These are phyloP conservation scores for Clarias magur DNA, from an alignment of 2,113 vertebrate species.

Conservation along the genomic window DNA sequence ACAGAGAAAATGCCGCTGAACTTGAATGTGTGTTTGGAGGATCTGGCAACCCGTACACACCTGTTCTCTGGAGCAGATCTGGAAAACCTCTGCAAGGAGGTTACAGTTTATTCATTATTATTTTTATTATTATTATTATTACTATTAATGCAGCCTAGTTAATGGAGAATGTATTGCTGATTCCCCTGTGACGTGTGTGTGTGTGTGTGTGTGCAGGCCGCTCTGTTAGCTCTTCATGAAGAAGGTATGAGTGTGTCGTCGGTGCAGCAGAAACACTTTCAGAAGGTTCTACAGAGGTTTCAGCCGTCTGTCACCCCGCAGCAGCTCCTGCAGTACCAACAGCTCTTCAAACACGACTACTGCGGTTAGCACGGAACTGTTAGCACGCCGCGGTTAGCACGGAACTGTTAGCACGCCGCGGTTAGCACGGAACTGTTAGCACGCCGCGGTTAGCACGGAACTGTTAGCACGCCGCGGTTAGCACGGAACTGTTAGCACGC, in stretches of 20 bases:
- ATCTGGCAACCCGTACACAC: conserved; percentile 74
- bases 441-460: too few species aligned
- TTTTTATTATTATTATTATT: not conserved
- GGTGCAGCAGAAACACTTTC: conserved; percentile 80
- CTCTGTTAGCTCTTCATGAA: conserved; percentile 83
- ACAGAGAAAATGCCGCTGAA: conserved; percentile 78
- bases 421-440: not conserved
- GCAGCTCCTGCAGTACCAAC: conserved; percentile 79
- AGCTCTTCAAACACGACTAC: conserved; percentile 53
- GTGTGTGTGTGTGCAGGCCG: conserved; percentile 74
- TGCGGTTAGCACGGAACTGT: not conserved
- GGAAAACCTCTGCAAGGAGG: conserved; percentile 93
- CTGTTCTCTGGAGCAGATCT: conserved; percentile 92
- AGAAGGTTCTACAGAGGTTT: conserved; percentile 72
- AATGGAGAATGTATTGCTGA: not conserved
- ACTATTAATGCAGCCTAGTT: not conserved
- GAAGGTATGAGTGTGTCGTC: conserved; percentile 77
- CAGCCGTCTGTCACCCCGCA: conserved; percentile 79
- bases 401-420: not conserved
- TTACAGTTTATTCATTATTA: conserved; percentile 52
- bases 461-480: not conserved
- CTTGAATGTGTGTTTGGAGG: conserved; percentile 77
- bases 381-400: not conserved
- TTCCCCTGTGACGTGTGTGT: not conserved
- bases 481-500: not conserved